Conservation (phyloP, 2,888 invertebrate species). For the Perizoma affinitatum region DNA sequence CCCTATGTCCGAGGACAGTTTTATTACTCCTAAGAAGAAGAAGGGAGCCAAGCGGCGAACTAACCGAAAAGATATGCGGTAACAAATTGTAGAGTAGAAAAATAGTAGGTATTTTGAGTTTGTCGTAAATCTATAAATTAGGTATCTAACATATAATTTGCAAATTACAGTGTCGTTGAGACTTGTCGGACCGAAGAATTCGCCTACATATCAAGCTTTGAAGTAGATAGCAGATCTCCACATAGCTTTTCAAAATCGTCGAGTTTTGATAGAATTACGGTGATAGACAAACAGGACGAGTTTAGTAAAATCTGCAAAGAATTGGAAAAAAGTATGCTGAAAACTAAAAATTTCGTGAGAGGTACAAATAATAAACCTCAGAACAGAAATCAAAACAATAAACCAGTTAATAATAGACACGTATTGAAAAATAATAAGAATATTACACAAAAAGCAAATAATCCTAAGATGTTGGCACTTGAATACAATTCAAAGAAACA, state of each 20-base stretch:
- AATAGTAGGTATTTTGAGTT: background rate
- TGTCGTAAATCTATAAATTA: no score
- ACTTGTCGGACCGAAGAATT: constrained; percentile 68
- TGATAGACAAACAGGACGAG: constrained; percentile 62
- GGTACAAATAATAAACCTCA: constrained; percentile 31
- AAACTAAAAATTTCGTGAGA: constrained; percentile 36
- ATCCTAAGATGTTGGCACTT: constrained; percentile 10
- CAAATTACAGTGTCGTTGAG: constrained; percentile 61
- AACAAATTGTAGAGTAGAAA: constrained; percentile 14
- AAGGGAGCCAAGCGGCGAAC: constrained; percentile 45
- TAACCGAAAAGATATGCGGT: constrained; percentile 59
- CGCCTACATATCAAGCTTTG: constrained; percentile 65
- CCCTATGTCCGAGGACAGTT: constrained; percentile 62
- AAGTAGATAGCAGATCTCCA: constrained; percentile 51
- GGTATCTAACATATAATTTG: background rate
- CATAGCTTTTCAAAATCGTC: constrained; percentile 55
- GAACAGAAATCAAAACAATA: constrained; percentile 21
- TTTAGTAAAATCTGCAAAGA: constrained; percentile 44
- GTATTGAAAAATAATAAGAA: constrained; percentile 24
- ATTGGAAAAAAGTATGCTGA: constrained; percentile 42
- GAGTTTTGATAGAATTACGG: constrained; percentile 69
- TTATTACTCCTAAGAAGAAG: constrained; percentile 48
- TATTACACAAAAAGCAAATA: constrained; percentile 26
- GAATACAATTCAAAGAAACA: constrained; percentile 17
- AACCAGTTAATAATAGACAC: constrained; percentile 30